Evolutionary conservation across 2,113 vertebrate genomes (phyloP), one percentile per base, ranked within the genome.

Genomic region (Zeus faber): DNA sequence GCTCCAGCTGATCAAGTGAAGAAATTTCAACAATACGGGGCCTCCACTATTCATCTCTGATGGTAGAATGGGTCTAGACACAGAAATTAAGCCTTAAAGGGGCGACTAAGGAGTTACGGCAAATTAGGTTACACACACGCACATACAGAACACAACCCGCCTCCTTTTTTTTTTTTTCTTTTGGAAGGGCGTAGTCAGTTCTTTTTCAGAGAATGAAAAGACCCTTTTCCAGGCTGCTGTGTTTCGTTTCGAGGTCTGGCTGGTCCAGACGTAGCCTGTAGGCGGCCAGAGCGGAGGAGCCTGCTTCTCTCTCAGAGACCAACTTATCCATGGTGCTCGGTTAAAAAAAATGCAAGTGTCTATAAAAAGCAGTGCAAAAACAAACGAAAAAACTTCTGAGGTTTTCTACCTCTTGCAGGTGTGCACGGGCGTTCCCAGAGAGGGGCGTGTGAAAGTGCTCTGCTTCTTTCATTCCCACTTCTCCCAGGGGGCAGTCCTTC

Each of bases 381-480:
- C 23, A 37, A 23, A 43, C 49, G 55, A 18, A 10, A 53, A 35
- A 35, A 35, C 9, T 9, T 11, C 9, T 35, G 9, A 3, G 9
- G 9, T 33, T 35, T 44, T 68, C 45, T 39, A 58, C 59, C 65
- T 66, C 65, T 58, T 58, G 75, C 84, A 88, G 86, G 84, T 88
- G 84, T 71, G 61, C 10, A 24, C 62, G 66, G 67, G 60, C 73
- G 25, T 53, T 70, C 40, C 52, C 55, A 3, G 17, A 50, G 41
- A 55, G 67, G 79, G 75, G 61, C 72, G 68, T 82, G 84, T 85
- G 85, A 85, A 86, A 82, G 79, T 81, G 64, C 65, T 81, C 79
- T 68, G 6, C 31, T 21, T 65, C 77, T 74, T 82, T 80, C 81
- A 78, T 80, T 67, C 76, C 72, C 60, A 67, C 37, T 54, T 56